phyloP scores from a whole-genome alignment of 2,113 vertebrate genomes.

The Conger conger region DNA sequence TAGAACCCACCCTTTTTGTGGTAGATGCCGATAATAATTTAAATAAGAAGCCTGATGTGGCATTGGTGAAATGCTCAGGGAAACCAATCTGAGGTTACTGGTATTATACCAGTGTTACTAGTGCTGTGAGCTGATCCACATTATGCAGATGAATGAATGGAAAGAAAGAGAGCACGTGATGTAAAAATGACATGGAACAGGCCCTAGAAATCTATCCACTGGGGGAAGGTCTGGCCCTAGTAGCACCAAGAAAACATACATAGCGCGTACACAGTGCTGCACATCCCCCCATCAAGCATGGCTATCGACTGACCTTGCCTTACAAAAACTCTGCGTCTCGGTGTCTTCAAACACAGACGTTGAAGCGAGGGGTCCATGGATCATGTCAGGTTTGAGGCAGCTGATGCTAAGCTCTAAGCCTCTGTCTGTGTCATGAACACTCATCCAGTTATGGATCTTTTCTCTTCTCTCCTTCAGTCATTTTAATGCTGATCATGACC shows the following conservation, averaged over 20 bases:
- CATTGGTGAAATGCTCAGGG: background rate
- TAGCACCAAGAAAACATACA: conserved; percentile 25
- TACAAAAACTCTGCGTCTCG: background rate
- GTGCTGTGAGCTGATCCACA: background rate
- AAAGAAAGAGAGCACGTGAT: background rate
- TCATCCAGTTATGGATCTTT: background rate
- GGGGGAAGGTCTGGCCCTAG: conserved; percentile 21
- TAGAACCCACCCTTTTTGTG: background rate
- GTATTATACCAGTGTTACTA: background rate
- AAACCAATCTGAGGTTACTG: background rate
- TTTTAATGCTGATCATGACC: background rate
- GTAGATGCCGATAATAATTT: background rate
- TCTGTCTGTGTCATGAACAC: background rate
- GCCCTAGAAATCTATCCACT: conserved; percentile 18
- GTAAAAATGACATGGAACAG: background rate
- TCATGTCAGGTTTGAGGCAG: background rate
- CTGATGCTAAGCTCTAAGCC: background rate
- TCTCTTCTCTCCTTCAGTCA: background rate
- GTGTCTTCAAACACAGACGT: background rate
- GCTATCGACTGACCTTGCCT: background rate
- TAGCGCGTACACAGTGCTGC: background rate
- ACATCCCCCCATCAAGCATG: background rate
- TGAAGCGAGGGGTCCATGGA: background rate
- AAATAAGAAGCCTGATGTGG: background rate
- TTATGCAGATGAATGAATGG: background rate